Conservation (phyloP, 2,113 vertebrate species). For the Notechis scutatus region DNA sequence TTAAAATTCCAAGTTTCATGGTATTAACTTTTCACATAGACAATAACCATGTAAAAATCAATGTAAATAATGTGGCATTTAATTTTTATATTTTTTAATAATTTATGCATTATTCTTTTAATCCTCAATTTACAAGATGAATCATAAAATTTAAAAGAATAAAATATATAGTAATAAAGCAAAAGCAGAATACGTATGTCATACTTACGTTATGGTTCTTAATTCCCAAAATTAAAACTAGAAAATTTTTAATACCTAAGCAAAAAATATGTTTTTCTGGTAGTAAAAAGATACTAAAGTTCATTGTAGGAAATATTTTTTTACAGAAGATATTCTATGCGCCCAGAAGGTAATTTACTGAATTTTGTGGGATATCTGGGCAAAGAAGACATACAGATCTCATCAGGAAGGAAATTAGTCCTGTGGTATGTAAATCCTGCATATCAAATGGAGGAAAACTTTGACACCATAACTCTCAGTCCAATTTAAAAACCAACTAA, state of each 20-base stretch:
- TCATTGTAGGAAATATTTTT: not conserved
- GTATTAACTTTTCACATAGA: not conserved
- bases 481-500: not conserved
- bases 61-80: not conserved
- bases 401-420: not conserved
- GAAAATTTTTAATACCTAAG: not conserved
- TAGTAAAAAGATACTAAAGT: not conserved
- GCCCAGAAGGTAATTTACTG: not conserved
- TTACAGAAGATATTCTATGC: not conserved
- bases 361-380: not conserved
- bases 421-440: not conserved
- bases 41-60: not conserved
- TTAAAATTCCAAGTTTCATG: not conserved
- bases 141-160: not conserved
- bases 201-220: not conserved
- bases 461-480: not conserved
- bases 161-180: not conserved
- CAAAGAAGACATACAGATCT: not conserved
- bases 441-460: not conserved
- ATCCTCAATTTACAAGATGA: not conserved
- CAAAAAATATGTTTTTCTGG: not conserved
- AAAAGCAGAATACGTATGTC: not conserved
- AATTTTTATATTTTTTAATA: not conserved
- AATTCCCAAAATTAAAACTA: not conserved
- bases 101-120: not conserved